phyloP scores from a whole-genome alignment of 2,113 vertebrate species.

The Zosterops pallidus region DNA sequence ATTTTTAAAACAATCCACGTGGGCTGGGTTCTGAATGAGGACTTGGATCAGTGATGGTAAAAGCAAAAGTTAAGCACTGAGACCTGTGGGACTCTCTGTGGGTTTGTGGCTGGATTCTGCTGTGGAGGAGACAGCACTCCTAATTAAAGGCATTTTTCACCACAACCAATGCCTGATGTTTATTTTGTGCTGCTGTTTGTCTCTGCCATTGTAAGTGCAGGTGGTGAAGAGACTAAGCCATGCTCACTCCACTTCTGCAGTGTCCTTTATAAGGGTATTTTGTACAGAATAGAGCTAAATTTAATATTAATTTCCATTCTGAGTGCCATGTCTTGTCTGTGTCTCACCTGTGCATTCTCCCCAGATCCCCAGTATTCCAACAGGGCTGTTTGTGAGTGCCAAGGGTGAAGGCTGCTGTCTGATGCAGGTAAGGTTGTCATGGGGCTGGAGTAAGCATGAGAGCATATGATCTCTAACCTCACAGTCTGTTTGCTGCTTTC shows the following conservation, averaged over 20 bases:
- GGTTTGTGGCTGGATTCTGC: background rate
- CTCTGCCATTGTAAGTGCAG: background rate
- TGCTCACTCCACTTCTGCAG: background rate
- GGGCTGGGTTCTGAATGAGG: background rate
- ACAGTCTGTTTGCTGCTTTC: background rate
- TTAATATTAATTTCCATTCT: background rate
- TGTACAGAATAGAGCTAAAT: background rate
- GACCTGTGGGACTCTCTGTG: background rate
- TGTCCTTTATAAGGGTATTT: background rate
- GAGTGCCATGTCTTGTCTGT: constrained; percentile 28
- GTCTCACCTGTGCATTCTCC: constrained; percentile 26
- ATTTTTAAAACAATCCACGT: accelerated
- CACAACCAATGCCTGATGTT: background rate
- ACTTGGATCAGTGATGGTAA: background rate
- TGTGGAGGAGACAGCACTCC: background rate
- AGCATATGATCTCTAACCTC: background rate
- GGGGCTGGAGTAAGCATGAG: background rate
- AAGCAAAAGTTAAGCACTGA: background rate
- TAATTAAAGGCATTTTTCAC: background rate
- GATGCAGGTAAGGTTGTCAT: constrained; percentile 82
- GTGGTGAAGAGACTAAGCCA: background rate
- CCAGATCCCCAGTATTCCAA: constrained; percentile 93
- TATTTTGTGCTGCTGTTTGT: background rate
- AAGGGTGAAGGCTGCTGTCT: constrained; percentile 94
- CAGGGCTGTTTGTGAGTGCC: constrained; percentile 92